Evolutionary conservation across 2,113 vertebrate species (phyloP), one percentile per base, ranked within the genome.

Genomic region (Corynorhinus townsendii): DNA sequence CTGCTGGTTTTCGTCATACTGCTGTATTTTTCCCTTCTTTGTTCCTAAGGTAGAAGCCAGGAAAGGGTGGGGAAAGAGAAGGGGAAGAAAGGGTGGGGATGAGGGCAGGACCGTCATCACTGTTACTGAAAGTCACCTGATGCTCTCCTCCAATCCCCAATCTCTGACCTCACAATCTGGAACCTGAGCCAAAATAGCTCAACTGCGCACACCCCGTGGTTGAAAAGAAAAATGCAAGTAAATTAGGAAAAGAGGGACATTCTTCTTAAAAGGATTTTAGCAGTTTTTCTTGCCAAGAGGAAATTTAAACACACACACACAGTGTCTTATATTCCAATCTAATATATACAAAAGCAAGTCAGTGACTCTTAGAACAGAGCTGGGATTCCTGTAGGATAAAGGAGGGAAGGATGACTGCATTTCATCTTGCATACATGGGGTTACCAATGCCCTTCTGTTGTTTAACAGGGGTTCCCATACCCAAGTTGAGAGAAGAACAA

Each of bases 151-250:
- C 98, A 99, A 98, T 99, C 98, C 7, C 71, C 9, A 10, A 9
- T 43, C 83, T 91, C 98, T 98, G 98, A 98, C 95, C 90, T 98
- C 98, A 98, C 89, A 79, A 71, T 43, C 77, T 28, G 98, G 97
- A 94, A 92, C 86, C 3, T 22, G 97, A 96, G 98, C 98, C 98
- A 98, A 97, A 87, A 24, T 3, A 64, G 98, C 98, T 99, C 99
- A 98, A 99, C 99, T 99, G 99, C 99, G 98, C 99, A 0, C 99
- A 98, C 98, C 98, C 99, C 98, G 99, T 98, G 99, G 98, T 98
- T 98, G 98, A 72, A 97, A 97, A 43, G 17, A 16, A 88, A 54
- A 98, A 73, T 98, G 97, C 98, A 97, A 69, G 26, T 45, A 54
- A 0, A 92, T 38, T 0, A 90, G 79, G 11, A 89, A 92, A 86